Conservation (phyloP, 2,888 invertebrate genomes). For the Galerucella nymphaeae region DNA sequence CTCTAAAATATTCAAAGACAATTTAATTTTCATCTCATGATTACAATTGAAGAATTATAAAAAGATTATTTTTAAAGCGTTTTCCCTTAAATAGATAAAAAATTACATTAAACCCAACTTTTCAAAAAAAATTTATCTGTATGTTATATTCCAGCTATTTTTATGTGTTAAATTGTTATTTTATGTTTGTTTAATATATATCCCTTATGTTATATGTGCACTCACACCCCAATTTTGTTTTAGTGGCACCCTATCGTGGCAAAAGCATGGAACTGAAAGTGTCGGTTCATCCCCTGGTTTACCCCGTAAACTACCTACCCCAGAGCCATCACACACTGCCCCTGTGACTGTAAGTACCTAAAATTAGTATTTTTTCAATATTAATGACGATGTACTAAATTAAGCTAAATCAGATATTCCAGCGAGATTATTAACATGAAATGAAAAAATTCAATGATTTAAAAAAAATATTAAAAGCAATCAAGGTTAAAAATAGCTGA, state of each 20-base stretch:
- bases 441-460: too few species aligned
- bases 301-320: conserved; percentile 56
- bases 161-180: not conserved
- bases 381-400: not conserved
- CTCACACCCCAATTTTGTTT: conserved; percentile 44
- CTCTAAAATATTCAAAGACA: too few species aligned
- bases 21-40: too few species aligned
- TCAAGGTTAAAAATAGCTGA: too few species aligned
- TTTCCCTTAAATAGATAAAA: too few species aligned
- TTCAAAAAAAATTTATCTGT: too few species aligned
- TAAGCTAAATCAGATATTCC: too few species aligned
- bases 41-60: too few species aligned
- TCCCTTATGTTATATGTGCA: not conserved
- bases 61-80: too few species aligned
- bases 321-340: conserved; percentile 62
- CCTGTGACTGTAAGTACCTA: conserved; percentile 62
- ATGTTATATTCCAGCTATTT: not conserved
- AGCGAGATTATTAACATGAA: too few species aligned
- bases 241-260: conserved; percentile 59
- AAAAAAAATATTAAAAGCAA: too few species aligned
- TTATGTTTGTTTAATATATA: not conserved
- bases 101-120: too few species aligned
- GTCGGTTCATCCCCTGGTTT: conserved; percentile 61
- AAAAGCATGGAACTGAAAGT: conserved; percentile 60
- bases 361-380: not conserved